phyloP scores from a whole-genome alignment of 2,888 invertebrate genomes.

The Kryphioiulus occultus region DNA sequence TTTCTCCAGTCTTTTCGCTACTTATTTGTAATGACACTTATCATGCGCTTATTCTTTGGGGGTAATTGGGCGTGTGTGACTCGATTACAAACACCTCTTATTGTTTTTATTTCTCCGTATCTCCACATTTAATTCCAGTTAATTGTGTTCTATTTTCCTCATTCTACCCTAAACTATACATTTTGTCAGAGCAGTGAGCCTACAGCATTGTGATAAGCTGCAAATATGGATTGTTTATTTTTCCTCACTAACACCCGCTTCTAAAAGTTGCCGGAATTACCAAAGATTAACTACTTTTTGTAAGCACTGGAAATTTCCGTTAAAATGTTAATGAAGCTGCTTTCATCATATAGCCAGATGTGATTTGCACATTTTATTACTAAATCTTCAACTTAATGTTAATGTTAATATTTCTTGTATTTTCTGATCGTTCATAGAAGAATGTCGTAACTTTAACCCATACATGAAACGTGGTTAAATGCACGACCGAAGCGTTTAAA shows the following conservation, averaged over 20 bases:
- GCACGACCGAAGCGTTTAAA: not conserved
- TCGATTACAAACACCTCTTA: constrained; percentile 20
- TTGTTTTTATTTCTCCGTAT: constrained; percentile 7
- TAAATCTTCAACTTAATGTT: not conserved
- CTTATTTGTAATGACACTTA: constrained; percentile 5
- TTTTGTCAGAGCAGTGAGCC: not conserved
- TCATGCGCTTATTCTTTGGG: not conserved
- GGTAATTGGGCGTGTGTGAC: constrained; percentile 35
- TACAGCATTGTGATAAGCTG: not conserved
- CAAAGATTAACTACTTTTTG: too few relatives aligned
- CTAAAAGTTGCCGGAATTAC: not conserved
- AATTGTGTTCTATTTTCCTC: not conserved
- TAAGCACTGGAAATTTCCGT: too few relatives aligned
- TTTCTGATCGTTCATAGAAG: not conserved
- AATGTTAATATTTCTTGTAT: not conserved
- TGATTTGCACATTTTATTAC: too few relatives aligned
- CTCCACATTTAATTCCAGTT: not conserved
- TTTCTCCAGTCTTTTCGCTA: not conserved
- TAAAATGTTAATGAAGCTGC: too few relatives aligned
- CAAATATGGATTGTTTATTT: not conserved
- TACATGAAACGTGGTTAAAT: not conserved
- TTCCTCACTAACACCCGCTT: not conserved
- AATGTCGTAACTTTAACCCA: not conserved
- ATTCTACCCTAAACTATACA: not conserved
- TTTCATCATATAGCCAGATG: too few relatives aligned